Base-by-base conservation (phyloP, 2,888 invertebrate species). In the Sphaerophoria taeniata region DNA sequence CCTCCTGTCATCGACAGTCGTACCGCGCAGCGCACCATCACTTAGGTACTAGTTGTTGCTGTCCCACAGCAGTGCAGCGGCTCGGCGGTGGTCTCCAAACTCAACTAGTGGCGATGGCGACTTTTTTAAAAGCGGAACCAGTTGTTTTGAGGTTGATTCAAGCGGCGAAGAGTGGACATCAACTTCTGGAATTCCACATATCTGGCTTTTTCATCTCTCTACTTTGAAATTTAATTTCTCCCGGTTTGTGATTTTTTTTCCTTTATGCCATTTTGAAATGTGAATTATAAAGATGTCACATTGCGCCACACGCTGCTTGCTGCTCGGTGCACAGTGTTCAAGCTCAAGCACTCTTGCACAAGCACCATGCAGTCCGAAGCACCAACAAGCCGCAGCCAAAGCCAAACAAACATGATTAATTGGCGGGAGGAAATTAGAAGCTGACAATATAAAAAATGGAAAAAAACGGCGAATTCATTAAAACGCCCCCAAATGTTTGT, bases 201-300 rank as follows among this genome's bases (percentile, higher is more conserved):
- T 71, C 55, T 60, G 36, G 69, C 24, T 67, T 14, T 71, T 65
- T 74, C 79, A 69, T 70, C 83, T 70, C 73, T 75, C 43, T 43
- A 12, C 43, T 24, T 74, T 56, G 76, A 55, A 58, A 60, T 55
- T 55, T 55, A 55, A 67, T 79, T 79, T 63, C 74, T 49, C 65
- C 81, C 24, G 24, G 24, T 24, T 24, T 24, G 24, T 24, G 24
- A 24, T 24, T 24, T 24, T 24, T 58, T 16, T 60, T 60, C 39
- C n/a, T 49, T 33, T 63, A 72, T 67, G 47, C 56, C 78, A 63
- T 60, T 61, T 79, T 63, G 67, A 80, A 76, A 65, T 67, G 67
- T 81, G 81, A 70, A 85, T 72, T 81, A 85, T 85, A 81, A 85
- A 85, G 85, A 85, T 85, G 85, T 85, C 85, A 81, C 85, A 72